Evolutionary conservation across 2,888 invertebrate genomes (phyloP).

Genomic region (Ellobium chinense): DNA sequence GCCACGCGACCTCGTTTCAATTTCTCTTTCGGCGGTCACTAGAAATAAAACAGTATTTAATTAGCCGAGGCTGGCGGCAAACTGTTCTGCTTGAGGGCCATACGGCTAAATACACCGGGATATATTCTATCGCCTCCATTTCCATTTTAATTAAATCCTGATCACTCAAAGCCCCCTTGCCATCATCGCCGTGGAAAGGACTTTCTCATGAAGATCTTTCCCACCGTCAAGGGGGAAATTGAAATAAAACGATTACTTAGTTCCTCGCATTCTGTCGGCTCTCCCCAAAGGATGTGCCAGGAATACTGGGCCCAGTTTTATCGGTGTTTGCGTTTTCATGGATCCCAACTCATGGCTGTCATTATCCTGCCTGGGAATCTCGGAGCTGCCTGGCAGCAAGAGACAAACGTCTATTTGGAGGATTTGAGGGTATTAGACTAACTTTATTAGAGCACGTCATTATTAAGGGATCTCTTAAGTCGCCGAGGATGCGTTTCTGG

Average conservation of each 20-base stretch:
- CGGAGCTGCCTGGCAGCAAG: slow-evolving; percentile 1
- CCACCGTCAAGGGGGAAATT: slow-evolving; percentile 49
- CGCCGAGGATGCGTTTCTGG: too few species aligned
- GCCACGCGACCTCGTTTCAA: slow-evolving; percentile 50
- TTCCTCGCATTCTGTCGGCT: slow-evolving; percentile 40
- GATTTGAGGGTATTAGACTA: neutral
- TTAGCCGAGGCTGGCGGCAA: slow-evolving; percentile 52
- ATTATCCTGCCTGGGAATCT: neutral
- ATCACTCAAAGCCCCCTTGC: slow-evolving; percentile 54
- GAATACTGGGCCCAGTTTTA: slow-evolving; percentile 20
- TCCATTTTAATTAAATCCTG: slow-evolving; percentile 63
- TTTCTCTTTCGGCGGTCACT: slow-evolving; percentile 53
- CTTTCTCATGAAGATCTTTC: slow-evolving; percentile 33
- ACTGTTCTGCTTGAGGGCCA: slow-evolving; percentile 27
- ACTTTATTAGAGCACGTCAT: neutral
- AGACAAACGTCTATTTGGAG: neutral
- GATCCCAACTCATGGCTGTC: slow-evolving; percentile 3
- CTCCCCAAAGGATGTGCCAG: slow-evolving; percentile 18
- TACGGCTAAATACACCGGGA: slow-evolving; percentile 40
- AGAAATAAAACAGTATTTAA: slow-evolving; percentile 60
- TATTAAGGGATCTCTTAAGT: too few species aligned
- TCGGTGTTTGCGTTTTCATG: neutral
- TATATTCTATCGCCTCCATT: slow-evolving; percentile 50
- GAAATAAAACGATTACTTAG: slow-evolving; percentile 58
- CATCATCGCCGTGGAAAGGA: slow-evolving; percentile 3